Base-by-base conservation (phyloP, 2,113 vertebrate genomes). In the Saccopteryx leptura region DNA sequence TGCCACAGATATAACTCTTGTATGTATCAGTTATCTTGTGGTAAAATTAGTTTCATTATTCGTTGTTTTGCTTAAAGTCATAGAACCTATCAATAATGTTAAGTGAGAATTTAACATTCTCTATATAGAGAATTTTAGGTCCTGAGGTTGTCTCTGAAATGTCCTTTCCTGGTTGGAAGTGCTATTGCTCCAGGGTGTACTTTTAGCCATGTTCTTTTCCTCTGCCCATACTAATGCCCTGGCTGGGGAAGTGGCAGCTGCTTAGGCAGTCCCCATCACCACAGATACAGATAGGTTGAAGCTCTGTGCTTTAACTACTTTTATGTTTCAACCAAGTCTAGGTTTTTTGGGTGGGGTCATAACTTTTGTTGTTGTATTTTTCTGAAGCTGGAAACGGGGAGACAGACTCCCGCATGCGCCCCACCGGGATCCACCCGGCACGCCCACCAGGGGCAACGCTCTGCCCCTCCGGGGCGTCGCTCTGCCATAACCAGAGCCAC, bases 61-160 rank as follows among this genome's bases (percentile, higher is more conserved):
- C 12, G 60, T 82, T 19, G 5, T 31, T 83, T 48, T 21, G 39
- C 60, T 83, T 48, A 50, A 50, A 65, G 60, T 82, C 15, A 63
- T 24, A 65, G 80, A 83, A 48, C 33, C 26, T 65, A 7, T 83
- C 26, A 83, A 31, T 19, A 83, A 3, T 17, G 2, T 28, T 63
- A 81, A 63, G 58, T 63, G 39, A 65, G 60, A 26, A 50, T 17
- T 65, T 83, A 46, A 39, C 39, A 39, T 39, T 39, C 39, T 39
- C 60, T 65, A 1, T 65, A 28, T 19, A 83, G 58, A 74, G 26
- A 78, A 60, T 50, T 63, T 84, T 72, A 61, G 68, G 23, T 56
- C 78, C 52, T 91, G 58, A 54, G 39, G 26, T 54, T 94, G 31
- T 86, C 33, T 66, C 24, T 93, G 56, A 94, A 93, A 54, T 46